phyloP scores from a whole-genome alignment of 2,113 vertebrate species.

The Amblyornis subalaris region DNA sequence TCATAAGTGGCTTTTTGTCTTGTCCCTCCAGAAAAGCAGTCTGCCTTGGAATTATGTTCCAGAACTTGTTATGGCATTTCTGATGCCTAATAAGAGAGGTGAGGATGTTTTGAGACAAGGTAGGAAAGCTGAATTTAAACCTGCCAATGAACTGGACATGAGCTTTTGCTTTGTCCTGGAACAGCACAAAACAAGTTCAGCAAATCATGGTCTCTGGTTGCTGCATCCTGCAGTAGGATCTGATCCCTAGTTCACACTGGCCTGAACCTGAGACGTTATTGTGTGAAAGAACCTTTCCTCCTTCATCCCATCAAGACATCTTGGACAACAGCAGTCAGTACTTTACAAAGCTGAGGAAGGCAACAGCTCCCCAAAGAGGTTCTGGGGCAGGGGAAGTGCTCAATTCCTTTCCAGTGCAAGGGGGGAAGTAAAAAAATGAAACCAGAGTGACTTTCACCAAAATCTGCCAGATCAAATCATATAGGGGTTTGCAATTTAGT shows the following conservation, averaged over 20 bases:
- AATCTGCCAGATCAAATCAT: background rate
- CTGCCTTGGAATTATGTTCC: background rate
- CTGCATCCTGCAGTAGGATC: background rate
- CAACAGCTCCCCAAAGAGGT: background rate
- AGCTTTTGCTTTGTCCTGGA: background rate
- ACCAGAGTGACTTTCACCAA: background rate
- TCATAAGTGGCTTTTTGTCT: background rate
- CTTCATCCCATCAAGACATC: background rate
- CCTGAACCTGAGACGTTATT: background rate
- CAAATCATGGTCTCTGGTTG: background rate
- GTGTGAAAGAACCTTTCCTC: background rate
- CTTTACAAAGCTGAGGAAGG: background rate
- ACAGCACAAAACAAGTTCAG: background rate
- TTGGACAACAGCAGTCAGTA: background rate
- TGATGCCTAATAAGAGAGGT: background rate
- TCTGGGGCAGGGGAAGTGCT: background rate
- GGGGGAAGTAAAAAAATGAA: background rate
- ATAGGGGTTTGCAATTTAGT: background rate
- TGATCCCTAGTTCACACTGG: background rate
- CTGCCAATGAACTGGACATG: background rate
- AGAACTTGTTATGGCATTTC: background rate
- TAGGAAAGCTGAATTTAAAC: background rate
- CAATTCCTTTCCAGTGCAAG: background rate
- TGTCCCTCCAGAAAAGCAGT: background rate
- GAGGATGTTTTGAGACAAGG: background rate